Conservation (phyloP, 1,140 invertebrate species). For the Dufourea novaeangliae region DNA sequence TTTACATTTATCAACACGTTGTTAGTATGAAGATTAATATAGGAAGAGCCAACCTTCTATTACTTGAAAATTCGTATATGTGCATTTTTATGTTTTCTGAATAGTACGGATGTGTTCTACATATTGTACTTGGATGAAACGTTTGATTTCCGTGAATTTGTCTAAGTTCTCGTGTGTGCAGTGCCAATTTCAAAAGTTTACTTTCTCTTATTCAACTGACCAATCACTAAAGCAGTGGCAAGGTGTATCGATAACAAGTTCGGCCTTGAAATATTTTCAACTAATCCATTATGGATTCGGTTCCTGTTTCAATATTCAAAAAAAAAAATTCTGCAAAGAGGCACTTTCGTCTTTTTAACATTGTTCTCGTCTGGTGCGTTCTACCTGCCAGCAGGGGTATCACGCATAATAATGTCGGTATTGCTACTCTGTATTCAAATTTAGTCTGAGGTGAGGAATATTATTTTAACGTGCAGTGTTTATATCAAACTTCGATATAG, state of each 20-base stretch:
- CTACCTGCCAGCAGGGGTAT: slow-evolving; percentile 33
- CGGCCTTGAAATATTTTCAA: slow-evolving; percentile 47
- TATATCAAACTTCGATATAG: neutral
- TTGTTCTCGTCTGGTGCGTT: slow-evolving; percentile 30
- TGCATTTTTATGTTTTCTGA: too few relatives aligned
- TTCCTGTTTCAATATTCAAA: slow-evolving; percentile 52
- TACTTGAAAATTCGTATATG: too few relatives aligned
- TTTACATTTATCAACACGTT: too few relatives aligned
- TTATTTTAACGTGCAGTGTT: slow-evolving; percentile 18
- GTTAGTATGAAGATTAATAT: too few relatives aligned
- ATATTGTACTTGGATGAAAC: too few relatives aligned
- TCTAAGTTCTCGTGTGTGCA: neutral
- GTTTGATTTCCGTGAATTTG: neutral
- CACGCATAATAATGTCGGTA: slow-evolving; percentile 35
- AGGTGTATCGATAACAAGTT: neutral
- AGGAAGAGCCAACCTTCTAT: too few relatives aligned
- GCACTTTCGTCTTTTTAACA: slow-evolving; percentile 24
- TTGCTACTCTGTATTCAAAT: slow-evolving; percentile 57
- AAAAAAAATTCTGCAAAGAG: slow-evolving; percentile 55
- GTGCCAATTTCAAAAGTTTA: neutral
- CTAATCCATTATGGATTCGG: slow-evolving; percentile 58
- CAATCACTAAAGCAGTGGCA: neutral
- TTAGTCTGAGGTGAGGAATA: slow-evolving; percentile 7
- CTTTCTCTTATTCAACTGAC: neutral
- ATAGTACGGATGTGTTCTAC: too few relatives aligned